Conservation (phyloP, 2,113 vertebrate species). For the Zosterops pallidus region DNA sequence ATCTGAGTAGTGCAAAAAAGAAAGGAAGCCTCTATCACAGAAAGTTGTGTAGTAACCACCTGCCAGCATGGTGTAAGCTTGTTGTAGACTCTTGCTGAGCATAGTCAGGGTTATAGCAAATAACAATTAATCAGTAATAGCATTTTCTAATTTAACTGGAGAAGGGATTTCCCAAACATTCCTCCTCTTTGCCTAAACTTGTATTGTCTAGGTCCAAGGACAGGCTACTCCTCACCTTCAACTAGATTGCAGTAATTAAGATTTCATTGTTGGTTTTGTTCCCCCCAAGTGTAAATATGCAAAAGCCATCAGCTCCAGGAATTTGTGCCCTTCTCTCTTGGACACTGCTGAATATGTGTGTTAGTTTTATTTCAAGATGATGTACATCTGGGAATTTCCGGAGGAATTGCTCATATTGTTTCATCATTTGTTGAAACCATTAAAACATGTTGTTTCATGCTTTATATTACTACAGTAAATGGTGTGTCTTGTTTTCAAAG, state of each 20-base stretch:
- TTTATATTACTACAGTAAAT: not conserved
- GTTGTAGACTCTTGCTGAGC: not conserved
- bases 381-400: not conserved
- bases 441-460: not conserved
- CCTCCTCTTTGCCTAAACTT: not conserved
- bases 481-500: not conserved
- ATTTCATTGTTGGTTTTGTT: not conserved
- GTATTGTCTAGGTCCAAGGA: not conserved
- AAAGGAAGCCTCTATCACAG: not conserved
- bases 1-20: not conserved
- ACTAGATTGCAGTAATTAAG: not conserved
- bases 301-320: not conserved
- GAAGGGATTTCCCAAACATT: not conserved
- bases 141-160: not conserved
- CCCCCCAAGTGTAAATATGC: not conserved
- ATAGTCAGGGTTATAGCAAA: not conserved
- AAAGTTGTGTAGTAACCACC: not conserved
- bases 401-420: not conserved
- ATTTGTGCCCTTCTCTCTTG: not conserved
- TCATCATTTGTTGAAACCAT: not conserved
- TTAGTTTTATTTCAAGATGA: not conserved
- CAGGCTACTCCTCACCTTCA: not conserved
- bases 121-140: not conserved
- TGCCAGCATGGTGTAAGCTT: not conserved
- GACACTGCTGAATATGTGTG: not conserved